A percentile compares a stretch with the other conserved stretches of the same genome.
These are phyloP conservation scores for Premnoplex brunnescens DNA, from an alignment of 2,797 vertebrate genomes.

Conservation along the genomic window DNA sequence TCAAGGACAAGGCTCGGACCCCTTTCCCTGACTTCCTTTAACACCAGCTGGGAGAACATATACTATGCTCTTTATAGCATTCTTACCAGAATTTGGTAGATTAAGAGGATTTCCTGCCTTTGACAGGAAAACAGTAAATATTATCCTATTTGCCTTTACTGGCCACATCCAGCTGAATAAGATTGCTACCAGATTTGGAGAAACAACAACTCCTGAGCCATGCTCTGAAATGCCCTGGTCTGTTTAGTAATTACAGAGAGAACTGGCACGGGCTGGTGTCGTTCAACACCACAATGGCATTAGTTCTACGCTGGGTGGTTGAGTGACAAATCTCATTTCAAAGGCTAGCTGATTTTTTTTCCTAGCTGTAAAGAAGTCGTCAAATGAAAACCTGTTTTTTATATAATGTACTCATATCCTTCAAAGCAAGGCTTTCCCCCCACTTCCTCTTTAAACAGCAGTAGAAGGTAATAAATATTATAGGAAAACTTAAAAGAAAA, in stretches of 20 bases:
- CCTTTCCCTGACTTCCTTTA: neutral
- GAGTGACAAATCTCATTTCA: slow-evolving; percentile 29
- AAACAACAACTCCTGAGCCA: neutral
- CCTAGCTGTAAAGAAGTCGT: neutral
- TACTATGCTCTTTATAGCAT: neutral
- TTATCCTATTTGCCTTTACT: neutral
- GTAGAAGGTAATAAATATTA: slow-evolving; percentile 1
- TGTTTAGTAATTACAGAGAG: neutral
- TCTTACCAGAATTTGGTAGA: neutral
- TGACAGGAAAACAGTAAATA: neutral
- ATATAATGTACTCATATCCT: neutral
- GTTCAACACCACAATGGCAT: neutral
- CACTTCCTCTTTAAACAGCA: neutral
- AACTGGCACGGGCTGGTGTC: neutral
- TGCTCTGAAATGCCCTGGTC: neutral
- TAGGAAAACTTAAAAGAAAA: slow-evolving; percentile 7
- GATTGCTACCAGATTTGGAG: slow-evolving; percentile 1
- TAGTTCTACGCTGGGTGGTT: neutral
- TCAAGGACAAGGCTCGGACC: neutral
- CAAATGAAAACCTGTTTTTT: neutral
- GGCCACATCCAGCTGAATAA: neutral
- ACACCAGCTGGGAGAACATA: neutral
- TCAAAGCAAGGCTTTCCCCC: neutral
- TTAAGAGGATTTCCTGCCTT: neutral
- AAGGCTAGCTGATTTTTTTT: neutral